Conservation (phyloP, 2,888 invertebrate genomes). For the Drosophila neotestacea region DNA sequence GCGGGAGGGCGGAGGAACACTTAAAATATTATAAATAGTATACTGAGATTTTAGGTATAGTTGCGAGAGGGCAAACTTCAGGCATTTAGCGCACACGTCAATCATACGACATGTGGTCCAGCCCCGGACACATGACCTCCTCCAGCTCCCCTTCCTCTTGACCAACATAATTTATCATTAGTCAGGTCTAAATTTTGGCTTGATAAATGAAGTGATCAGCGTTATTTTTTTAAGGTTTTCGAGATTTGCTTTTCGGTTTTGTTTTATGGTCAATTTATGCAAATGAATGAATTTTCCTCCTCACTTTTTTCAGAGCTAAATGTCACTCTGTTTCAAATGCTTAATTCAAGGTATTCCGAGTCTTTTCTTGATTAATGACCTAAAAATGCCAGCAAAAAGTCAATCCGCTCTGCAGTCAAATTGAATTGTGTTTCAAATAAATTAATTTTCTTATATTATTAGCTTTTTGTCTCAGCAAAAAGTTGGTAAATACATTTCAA, state of each 20-base stretch:
- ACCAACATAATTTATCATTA: slow-evolving; percentile 63
- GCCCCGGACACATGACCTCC: slow-evolving; percentile 12
- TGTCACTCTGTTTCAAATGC: slow-evolving; percentile 32
- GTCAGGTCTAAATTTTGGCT: slow-evolving; percentile 27
- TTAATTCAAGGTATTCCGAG: slow-evolving; percentile 21
- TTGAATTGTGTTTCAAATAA: slow-evolving; percentile 48
- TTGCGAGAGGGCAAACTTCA: slow-evolving; percentile 29
- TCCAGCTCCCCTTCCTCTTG: neutral
- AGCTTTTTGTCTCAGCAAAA: neutral
- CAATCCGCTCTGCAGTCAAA: slow-evolving; percentile 31
- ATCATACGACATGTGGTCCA: slow-evolving; percentile 78
- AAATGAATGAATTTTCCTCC: slow-evolving; percentile 47
- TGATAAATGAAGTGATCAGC: slow-evolving; percentile 69
- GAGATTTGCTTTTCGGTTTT: slow-evolving; percentile 49
- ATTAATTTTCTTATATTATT: slow-evolving; percentile 22
- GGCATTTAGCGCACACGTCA: slow-evolving; percentile 74
- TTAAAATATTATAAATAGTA: slow-evolving; percentile 68
- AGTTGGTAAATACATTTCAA: neutral
- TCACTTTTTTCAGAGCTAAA: slow-evolving; percentile 26
- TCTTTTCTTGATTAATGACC: slow-evolving; percentile 62
- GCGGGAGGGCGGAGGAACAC: neutral
- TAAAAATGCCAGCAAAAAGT: slow-evolving; percentile 26
- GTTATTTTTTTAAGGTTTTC: slow-evolving; percentile 21
- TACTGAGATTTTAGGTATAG: slow-evolving; percentile 57
- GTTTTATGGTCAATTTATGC: slow-evolving; percentile 77